phyloP scores from a whole-genome alignment of 2,113 vertebrate species.

The Gymnarchus niloticus region DNA sequence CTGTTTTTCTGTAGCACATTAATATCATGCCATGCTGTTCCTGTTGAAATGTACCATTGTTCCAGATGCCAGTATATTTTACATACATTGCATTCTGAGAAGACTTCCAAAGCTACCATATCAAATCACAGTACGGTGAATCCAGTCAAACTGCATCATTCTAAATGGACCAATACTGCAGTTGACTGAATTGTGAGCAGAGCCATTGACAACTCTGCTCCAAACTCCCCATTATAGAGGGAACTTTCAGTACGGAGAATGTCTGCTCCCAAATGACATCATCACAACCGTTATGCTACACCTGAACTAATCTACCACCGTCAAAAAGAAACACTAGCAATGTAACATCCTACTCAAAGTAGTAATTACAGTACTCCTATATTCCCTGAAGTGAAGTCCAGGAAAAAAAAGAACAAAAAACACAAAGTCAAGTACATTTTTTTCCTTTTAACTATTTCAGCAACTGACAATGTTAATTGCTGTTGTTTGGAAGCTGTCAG shows the following conservation, averaged over 20 bases:
- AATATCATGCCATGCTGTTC: neutral
- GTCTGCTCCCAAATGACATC: neutral
- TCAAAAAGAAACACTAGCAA: conserved; percentile 10
- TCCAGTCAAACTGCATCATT: conserved; percentile 1
- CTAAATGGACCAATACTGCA: neutral
- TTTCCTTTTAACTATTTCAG: neutral
- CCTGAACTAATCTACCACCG: conserved; percentile 5
- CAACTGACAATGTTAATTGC: neutral
- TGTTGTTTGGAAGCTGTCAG: neutral
- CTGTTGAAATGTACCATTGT: neutral
- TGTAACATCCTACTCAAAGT: neutral
- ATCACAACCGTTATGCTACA: neutral
- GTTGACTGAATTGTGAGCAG: neutral
- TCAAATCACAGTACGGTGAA: neutral
- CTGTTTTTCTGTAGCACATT: neutral
- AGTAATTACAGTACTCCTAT: neutral
- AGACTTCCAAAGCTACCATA: neutral
- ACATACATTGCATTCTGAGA: neutral
- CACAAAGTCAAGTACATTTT: neutral
- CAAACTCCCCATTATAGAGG: neutral
- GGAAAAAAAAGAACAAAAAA: neutral
- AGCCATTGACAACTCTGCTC: neutral
- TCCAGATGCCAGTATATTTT: neutral
- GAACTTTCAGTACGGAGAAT: neutral
- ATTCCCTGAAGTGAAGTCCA: neutral